Evolutionary conservation across 2,888 invertebrate genomes (phyloP), one percentile per base, ranked within the genome.

Genomic region (Galerucella calmariensis): DNA sequence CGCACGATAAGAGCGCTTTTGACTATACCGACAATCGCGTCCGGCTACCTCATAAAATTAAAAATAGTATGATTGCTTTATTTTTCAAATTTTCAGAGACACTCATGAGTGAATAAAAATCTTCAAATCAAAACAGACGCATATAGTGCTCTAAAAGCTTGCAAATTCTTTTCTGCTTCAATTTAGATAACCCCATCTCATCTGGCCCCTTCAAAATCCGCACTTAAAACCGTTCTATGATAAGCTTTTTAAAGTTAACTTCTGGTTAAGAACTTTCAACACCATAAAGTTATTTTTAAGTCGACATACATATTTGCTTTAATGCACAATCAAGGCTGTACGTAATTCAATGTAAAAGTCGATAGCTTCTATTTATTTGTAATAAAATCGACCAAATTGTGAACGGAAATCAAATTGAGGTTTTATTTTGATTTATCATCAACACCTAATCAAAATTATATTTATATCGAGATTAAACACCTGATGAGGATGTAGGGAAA

Each of bases 241-340:
- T 11, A 59, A 24, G 58, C 27, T 59, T 59, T 59, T 20, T 10
- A 27, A 59, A 12, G 3, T 59, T 59, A 59, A 59, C 24, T 59
- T 16, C 20, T 27, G 58, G 58, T 59, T 59, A 59, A 59, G 58
- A 59, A 59, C 24, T 59, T 59, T 59, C 58, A 59, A 20, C 12
- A 1, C 58, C 2, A 20, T 59, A 59, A 59, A 59, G 58, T 59
- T 59, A 59, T 59, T 59, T 59, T 59, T 59, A 59, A 59, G 8
- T 59, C 58, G 58, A 24, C 27, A 59, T 59, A 59, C 58, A 58
- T 24, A 58, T 24, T 58, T 58, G 58, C 58, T 24, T 58, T 59
- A 59, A 59, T 59, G 58, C 58, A 59, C 16, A 16, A 59, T 59
- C 58, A 59, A 59, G 58, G 58, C 58, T 27, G 10, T 11, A 24